These are phyloP conservation scores for Augochlora pura DNA, from an alignment of 1,140 invertebrate species.

Conservation along the genomic window DNA sequence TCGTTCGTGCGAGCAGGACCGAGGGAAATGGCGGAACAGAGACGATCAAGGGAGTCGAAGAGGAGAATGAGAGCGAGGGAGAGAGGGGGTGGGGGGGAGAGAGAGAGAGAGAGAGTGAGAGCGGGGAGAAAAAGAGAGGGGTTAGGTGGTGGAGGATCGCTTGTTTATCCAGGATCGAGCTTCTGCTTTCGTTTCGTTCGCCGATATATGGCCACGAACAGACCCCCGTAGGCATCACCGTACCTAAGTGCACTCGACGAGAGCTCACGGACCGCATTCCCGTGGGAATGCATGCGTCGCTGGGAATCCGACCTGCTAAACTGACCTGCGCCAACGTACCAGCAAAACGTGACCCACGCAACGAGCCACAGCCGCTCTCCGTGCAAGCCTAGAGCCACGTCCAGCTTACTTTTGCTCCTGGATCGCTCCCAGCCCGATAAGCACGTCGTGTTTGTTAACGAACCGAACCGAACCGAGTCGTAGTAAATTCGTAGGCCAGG, in stretches of 20 bases:
- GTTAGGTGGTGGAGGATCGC: constrained; percentile 44
- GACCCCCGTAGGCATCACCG: constrained; percentile 48
- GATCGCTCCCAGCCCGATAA: background rate
- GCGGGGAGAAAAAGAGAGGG: background rate
- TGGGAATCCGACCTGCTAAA: constrained; percentile 58
- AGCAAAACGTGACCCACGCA: constrained; percentile 50
- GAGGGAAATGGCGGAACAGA: constrained; percentile 43
- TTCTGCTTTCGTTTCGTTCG: constrained; percentile 58
- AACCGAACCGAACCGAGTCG: background rate
- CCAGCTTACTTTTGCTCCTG: background rate
- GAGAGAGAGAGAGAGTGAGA: constrained; percentile 5
- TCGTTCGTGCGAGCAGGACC: constrained; percentile 52
- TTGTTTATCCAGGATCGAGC: constrained; percentile 63
- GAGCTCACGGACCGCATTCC: constrained; percentile 51
- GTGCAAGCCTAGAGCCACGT: no score
- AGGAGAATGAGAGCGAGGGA: background rate
- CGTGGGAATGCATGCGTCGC: constrained; percentile 55
- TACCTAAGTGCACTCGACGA: constrained; percentile 45
- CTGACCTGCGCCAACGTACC: constrained; percentile 60
- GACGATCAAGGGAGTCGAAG: constrained; percentile 22
- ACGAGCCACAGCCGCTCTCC: background rate
- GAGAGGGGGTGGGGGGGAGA: background rate
- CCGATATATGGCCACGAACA: constrained; percentile 44
- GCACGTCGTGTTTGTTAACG: constrained; percentile 8
- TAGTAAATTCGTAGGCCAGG: background rate